Conservation (phyloP, 2,797 vertebrate species). For the Pipistrellus kuhlii region DNA sequence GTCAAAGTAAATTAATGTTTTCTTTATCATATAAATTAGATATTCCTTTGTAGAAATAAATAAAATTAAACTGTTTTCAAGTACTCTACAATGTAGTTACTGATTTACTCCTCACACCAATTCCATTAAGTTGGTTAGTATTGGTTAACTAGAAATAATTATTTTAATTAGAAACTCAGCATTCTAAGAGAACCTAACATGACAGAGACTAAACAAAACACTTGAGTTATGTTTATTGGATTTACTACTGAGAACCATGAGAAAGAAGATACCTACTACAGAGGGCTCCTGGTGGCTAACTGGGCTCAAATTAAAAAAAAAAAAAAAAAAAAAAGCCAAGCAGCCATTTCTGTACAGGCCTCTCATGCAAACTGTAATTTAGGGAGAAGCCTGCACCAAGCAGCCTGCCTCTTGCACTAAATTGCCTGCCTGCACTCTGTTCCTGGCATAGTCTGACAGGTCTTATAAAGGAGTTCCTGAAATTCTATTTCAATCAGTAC, state of each 20-base stretch:
- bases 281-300: background rate
- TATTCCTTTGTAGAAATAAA: background rate
- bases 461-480: background rate
- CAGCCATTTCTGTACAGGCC: background rate
- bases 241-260: background rate
- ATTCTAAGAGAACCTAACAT: background rate
- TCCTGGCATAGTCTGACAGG: background rate
- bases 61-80: conserved; percentile 4
- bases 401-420: background rate
- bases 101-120: conserved; percentile 40
- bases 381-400: background rate
- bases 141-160: background rate
- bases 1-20: background rate
- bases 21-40: conserved; percentile 4
- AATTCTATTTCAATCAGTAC: background rate
- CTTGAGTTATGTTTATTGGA: background rate
- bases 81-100: background rate
- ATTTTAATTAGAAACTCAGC: conserved; percentile 35
- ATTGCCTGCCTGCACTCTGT: background rate
- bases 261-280: background rate
- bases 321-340: background rate
- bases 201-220: background rate
- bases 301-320: background rate
- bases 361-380: background rate
- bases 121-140: background rate